phyloP scores from a whole-genome alignment of 2,888 invertebrate genomes.

The Macrosiphum euphorbiae region DNA sequence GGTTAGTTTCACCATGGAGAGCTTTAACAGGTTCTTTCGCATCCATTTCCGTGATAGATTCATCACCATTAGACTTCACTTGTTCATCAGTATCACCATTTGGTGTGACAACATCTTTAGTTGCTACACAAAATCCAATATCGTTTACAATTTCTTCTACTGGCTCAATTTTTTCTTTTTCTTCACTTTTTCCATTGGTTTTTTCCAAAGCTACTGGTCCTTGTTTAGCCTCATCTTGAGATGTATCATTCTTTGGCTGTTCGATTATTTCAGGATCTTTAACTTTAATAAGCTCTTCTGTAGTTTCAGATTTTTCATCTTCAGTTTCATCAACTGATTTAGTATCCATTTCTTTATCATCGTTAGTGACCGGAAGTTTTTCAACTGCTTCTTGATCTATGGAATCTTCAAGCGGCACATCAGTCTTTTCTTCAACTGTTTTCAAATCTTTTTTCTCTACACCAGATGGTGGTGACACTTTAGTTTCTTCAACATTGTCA shows the following conservation, averaged over 20 bases:
- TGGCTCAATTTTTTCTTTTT: not conserved
- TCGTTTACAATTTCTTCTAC: not conserved
- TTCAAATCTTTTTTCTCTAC: conserved; percentile 3
- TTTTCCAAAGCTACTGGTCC: not conserved
- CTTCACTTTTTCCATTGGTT: not conserved
- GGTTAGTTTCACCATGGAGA: not conserved
- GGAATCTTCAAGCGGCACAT: not conserved
- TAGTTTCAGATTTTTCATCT: not conserved
- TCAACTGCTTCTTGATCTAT: conserved; percentile 30
- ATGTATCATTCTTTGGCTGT: not conserved
- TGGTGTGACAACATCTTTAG: conserved; percentile 14
- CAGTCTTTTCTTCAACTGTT: conserved; percentile 7
- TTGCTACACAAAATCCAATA: conserved; percentile 2
- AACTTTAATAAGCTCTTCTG: not conserved
- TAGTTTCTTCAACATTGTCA: not conserved
- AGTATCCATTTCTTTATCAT: not conserved
- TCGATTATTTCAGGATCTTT: conserved; percentile 19
- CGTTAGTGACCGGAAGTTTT: not conserved
- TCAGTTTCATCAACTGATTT: not conserved
- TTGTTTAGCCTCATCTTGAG: not conserved
- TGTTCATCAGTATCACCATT: conserved; percentile 18
- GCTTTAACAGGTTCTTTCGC: not conserved
- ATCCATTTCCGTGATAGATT: not conserved
- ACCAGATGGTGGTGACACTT: not conserved
- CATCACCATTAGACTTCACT: conserved; percentile 10